These are phyloP conservation scores for Tipula lateralis DNA, from an alignment of 2,888 invertebrate species.

Conservation along the genomic window DNA sequence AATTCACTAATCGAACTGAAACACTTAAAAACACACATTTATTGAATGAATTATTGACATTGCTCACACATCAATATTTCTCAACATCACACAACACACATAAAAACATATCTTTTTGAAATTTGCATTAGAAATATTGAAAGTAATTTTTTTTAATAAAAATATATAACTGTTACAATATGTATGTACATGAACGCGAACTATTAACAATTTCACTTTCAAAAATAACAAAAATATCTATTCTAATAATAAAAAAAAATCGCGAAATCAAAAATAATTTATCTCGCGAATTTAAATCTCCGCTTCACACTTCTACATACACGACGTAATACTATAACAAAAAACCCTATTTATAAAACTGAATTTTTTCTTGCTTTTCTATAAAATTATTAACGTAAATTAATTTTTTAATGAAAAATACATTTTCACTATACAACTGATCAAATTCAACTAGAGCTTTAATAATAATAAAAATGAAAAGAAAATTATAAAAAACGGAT, in stretches of 20 bases:
- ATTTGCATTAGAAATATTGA: not conserved
- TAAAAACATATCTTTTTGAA: not conserved
- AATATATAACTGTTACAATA: not conserved
- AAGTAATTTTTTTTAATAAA: not conserved
- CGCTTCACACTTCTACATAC: not conserved
- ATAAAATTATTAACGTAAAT: not conserved
- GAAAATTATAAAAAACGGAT: not conserved
- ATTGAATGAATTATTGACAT: not conserved
- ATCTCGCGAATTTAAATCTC: constrained; percentile 1
- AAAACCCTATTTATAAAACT: not conserved
- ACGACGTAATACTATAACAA: not conserved
- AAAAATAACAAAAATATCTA: constrained; percentile 7
- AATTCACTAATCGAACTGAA: not conserved
- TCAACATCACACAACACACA: not conserved
- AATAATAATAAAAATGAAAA: constrained; percentile 4
- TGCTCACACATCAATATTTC: not conserved
- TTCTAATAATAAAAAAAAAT: constrained; percentile 19
- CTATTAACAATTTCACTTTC: constrained; percentile 11
- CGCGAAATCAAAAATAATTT: constrained; percentile 7
- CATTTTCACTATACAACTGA: constrained; percentile 9
- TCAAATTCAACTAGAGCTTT: not conserved
- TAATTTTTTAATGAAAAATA: not conserved
- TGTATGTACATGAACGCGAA: not conserved
- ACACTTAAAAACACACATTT: not conserved
- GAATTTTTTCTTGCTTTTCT: not conserved